Evolutionary conservation across 2,888 invertebrate species (phyloP).

Genomic region (Dendrolimus pini): DNA sequence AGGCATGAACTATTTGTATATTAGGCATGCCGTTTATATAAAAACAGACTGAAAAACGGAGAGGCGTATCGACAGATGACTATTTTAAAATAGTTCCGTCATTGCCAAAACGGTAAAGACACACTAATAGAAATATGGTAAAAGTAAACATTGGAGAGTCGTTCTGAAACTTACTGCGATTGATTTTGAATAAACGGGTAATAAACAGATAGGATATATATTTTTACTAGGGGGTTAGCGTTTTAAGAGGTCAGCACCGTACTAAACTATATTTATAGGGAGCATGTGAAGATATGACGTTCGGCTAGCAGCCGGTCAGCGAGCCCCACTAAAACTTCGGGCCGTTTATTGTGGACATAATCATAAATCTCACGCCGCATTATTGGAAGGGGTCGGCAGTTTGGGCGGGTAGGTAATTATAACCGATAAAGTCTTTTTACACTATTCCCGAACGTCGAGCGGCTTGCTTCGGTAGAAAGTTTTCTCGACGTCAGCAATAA

Average conservation of each 20-base stretch:
- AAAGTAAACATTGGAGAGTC: too few species aligned
- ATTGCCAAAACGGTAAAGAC: too few species aligned
- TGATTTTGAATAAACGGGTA: neutral
- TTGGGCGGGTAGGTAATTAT: neutral
- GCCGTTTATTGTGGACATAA: conserved; percentile 40
- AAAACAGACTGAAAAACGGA: too few species aligned
- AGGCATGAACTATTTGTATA: too few species aligned
- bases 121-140: too few species aligned
- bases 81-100: too few species aligned
- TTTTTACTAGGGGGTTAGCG: conserved; percentile 1
- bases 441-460: neutral
- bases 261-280: conserved; percentile 11
- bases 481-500: too few species aligned
- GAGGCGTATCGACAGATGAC: too few species aligned
- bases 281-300: conserved; percentile 26
- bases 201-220: neutral
- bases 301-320: conserved; percentile 29
- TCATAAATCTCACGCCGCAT: conserved; percentile 44
- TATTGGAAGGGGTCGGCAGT: conserved; percentile 29
- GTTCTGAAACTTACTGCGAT: neutral
- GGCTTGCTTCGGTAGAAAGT: neutral
- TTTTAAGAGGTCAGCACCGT: conserved; percentile 5
- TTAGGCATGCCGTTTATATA: too few species aligned
- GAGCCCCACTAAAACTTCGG: conserved; percentile 34
- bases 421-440: neutral